Conservation (phyloP, 2,113 vertebrate genomes). For the Hippopotamus amphibius region DNA sequence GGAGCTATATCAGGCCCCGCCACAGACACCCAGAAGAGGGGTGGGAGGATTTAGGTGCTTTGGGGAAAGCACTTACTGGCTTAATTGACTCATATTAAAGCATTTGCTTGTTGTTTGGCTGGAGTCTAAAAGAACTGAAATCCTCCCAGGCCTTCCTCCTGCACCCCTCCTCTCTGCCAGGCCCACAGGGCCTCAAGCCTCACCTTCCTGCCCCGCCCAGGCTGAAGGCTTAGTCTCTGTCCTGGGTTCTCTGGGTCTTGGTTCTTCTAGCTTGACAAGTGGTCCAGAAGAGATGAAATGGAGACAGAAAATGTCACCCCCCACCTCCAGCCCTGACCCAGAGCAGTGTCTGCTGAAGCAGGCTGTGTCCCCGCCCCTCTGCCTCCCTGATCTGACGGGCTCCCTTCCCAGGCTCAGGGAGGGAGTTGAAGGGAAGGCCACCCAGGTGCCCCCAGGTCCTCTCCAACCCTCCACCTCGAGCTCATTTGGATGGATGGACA, state of each 20-base stretch:
- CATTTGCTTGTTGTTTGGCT: background rate
- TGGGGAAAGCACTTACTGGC: background rate
- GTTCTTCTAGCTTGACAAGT: background rate
- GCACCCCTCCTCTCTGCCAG: too few species aligned
- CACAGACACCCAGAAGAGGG: fast-evolving
- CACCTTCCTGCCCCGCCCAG: background rate
- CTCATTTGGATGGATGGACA: background rate
- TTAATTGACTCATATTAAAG: background rate
- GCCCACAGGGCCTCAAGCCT: background rate
- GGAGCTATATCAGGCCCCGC: background rate
- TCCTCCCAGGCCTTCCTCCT: too few species aligned
- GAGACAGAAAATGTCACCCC: background rate
- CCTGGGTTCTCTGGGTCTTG: background rate
- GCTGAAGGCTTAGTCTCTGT: too few species aligned
- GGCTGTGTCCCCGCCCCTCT: background rate
- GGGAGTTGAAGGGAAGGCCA: background rate
- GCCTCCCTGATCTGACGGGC: fast-evolving
- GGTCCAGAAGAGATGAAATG: background rate
- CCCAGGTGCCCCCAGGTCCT: background rate
- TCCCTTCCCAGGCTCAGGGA: background rate
- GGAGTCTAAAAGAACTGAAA: background rate
- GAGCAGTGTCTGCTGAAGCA: background rate
- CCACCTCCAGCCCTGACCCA: too few species aligned
- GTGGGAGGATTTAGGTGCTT: background rate
- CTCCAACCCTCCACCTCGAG: background rate